Evolutionary conservation across 2,797 vertebrate species (phyloP).

Genomic region (Prionace glauca): DNA sequence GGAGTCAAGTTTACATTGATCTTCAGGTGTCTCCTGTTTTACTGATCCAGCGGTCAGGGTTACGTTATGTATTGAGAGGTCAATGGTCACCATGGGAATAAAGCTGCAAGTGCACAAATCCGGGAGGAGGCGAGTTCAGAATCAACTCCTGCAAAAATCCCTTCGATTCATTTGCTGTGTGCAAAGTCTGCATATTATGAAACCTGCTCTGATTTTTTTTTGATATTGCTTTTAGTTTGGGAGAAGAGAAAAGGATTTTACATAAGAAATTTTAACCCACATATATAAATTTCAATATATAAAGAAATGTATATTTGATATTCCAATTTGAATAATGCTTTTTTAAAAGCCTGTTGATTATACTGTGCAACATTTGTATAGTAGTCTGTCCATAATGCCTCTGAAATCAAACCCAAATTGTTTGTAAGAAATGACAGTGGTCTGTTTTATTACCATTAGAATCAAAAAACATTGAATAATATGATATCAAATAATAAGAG

Average conservation of each 20-base stretch:
- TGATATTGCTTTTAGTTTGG: not conserved
- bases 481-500: not conserved
- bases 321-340: not conserved
- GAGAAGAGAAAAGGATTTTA: not conserved
- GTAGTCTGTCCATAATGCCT: not conserved
- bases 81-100: conserved; percentile 46
- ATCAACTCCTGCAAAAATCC: not conserved
- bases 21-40: conserved; percentile 49
- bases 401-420: not conserved
- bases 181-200: not conserved
- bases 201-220: not conserved
- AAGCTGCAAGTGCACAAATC: conserved; percentile 15
- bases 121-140: not conserved
- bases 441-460: not conserved
- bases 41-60: conserved; percentile 50
- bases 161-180: not conserved
- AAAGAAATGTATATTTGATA: not conserved
- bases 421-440: not conserved
- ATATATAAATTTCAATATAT: not conserved
- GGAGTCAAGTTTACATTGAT: conserved; percentile 59
- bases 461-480: not conserved
- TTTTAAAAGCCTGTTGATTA: not conserved
- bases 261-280: not conserved
- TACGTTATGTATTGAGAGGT: conserved; percentile 41
- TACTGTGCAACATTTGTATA: not conserved